phyloP scores from a whole-genome alignment of 2,797 vertebrate genomes.

The Neostethus bicornis region DNA sequence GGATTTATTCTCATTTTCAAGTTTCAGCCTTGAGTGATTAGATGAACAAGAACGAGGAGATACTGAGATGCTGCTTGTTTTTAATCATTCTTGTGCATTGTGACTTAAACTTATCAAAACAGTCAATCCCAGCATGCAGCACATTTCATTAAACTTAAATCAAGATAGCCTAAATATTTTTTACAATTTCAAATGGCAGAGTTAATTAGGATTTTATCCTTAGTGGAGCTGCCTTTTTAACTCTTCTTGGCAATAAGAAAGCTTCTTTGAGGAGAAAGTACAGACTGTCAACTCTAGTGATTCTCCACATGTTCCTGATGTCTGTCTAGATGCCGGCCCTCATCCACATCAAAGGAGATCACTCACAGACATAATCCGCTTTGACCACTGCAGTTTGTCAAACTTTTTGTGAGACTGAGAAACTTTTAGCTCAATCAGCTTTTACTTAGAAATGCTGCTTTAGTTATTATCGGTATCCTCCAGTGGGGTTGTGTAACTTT shows the following conservation, averaged over 20 bases:
- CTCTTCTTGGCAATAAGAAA: constrained; percentile 11
- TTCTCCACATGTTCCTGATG: constrained; percentile 60
- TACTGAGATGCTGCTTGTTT: neutral
- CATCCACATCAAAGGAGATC: constrained; percentile 64
- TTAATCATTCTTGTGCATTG: neutral
- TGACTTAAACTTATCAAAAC: constrained; percentile 2
- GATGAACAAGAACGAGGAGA: neutral
- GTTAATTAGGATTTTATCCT: neutral
- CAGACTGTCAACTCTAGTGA: constrained; percentile 62
- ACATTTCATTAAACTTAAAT: neutral
- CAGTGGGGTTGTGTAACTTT: constrained; percentile 6
- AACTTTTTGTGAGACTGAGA: constrained; percentile 42
- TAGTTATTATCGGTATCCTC: constrained; percentile 5
- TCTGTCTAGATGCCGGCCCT: constrained; percentile 60
- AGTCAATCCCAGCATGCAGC: neutral
- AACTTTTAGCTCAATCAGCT: constrained; percentile 52
- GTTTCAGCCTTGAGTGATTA: neutral
- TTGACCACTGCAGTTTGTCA: constrained; percentile 50
- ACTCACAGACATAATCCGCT: constrained; percentile 63
- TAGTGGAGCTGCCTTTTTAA: neutral
- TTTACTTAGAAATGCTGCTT: constrained; percentile 15
- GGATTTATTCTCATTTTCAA: neutral
- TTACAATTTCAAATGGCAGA: neutral
- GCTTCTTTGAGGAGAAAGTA: constrained; percentile 34
- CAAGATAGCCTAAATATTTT: neutral